Base-by-base conservation (phyloP, 1,140 invertebrate genomes). In the Colletes gigas region DNA sequence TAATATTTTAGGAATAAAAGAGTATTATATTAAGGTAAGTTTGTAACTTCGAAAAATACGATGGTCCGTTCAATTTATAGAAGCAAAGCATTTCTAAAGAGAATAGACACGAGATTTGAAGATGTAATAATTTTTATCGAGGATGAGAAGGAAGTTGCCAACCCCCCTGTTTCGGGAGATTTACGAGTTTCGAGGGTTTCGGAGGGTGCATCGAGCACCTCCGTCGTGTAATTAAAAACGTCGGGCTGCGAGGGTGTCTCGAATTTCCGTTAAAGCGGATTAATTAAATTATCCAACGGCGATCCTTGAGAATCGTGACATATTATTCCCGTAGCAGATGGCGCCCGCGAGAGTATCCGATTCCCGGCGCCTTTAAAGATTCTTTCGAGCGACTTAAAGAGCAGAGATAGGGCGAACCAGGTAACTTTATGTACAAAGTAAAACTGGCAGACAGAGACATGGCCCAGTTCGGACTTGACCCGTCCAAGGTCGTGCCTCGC, bases 401-500 rank as follows among this genome's bases (percentile, higher is more conserved):
- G 63, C 50, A 55, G 59, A 47, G 72, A 60, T 19, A 60, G 9
- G 19, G 41, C 66, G 55, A 15, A 63, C 69, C 85, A 88, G 82
- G 83, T 88, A 78, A 88, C 65, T 83, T 52, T 72, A 81, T 77
- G 81, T 63, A 77, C 83, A 68, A 77, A 73, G 78, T 88, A 88
- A 83, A 81, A 72, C 82, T 81, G 84, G 76, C 83, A 89, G 83
- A 88, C 85, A 87, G 86, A 89, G 88, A 89, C 85, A 88, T 90
- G 89, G 86, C 89, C 89, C 84, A 90, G 88, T 91, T 91, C 82
- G 86, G 87, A 87, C 87, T 90, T 88, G 84, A 74, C 82, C 83
- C 70, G 84, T 86, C 76, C 89, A 91, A 90, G 89, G 89, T 89
- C 86, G 85, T 79, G 79, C 89, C 83, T 85, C 85, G 87, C 88